Base-by-base conservation (phyloP, 2,113 vertebrate genomes). In the Platichthys stellatus region DNA sequence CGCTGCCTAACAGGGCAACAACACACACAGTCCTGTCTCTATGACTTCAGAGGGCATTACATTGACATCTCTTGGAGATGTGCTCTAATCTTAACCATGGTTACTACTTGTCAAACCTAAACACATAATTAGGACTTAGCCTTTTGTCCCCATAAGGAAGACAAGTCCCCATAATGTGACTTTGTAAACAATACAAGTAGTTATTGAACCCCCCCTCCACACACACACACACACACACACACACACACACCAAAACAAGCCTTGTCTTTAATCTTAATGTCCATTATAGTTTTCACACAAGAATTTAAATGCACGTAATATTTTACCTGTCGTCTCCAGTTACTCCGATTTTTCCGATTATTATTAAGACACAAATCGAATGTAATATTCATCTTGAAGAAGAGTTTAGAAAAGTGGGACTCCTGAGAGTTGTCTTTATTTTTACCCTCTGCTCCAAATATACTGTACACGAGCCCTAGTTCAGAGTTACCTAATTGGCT, bases 401-500 rank as follows among this genome's bases (percentile, higher is more conserved):
- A 18, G 0, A 21, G 28, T 65, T 14, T 58, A 17, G 8, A 54
- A 21, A 8, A 43, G 40, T 43, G 11, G 40, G 21, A 28, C 20
- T 49, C 63, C 59, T 68, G 66, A 81, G 82, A 38, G 10, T 1
- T 38, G 35, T 43, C 45, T 78, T 82, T 90, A 84, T 90, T 88
- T 92, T 90, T 89, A 87, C 45, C 47, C n/a, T 40, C 53, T 24
- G 69, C 59, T 86, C 86, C 71, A 87, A 80, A 89, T 86, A 82
- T 85, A 31, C 31, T 31, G 31, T 31, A 82, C 45, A 18, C 1
- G 0, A 81, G 86, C 1, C 79, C 85, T 63, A 74, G 40, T 82
- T 86, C 77, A 82, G 56, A 72, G 76, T 79, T 43, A 80, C 72
- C 76, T 78, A 76, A 84, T 88, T 80, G 84, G 86, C 69, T 78